Percentiles rank a stretch among this genome's conserved stretches.
Evolutionary conservation across 2,888 invertebrate genomes (phyloP).

Genomic region (Pristionchus maxplancki): DNA sequence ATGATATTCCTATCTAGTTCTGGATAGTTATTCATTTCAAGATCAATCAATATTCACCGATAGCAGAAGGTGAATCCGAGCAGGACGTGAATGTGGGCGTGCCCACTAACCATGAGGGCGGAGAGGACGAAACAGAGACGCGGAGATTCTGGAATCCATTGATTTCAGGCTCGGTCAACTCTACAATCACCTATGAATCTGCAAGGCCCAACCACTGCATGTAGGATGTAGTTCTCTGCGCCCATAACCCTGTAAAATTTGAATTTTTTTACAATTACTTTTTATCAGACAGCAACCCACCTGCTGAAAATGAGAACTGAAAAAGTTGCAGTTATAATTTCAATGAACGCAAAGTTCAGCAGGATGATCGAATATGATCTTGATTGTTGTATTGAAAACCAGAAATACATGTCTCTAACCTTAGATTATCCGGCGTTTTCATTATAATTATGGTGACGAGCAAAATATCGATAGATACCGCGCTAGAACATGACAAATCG

Average conservation of each 20-base stretch:
- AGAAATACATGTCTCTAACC: neutral
- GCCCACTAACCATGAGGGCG: neutral
- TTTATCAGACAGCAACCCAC: neutral
- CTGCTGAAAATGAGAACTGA: neutral
- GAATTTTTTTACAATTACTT: neutral
- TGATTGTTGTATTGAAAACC: neutral
- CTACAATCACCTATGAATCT: neutral
- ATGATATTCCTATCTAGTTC: no score
- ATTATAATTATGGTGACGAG: neutral
- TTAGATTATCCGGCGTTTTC: neutral
- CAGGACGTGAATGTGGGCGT: neutral
- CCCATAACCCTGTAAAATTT: neutral
- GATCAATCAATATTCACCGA: no score
- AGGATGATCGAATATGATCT: neutral
- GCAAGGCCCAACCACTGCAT: neutral
- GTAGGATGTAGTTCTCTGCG: neutral
- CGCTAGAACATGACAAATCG: neutral
- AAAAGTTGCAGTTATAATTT: neutral
- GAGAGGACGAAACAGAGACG: neutral
- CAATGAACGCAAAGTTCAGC: neutral
- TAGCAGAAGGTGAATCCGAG: neutral
- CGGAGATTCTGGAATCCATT: neutral
- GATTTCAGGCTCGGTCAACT: no score
- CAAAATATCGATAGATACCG: neutral
- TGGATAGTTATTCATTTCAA: no score